Evolutionary conservation across 1,140 invertebrate species (phyloP), one percentile per base, ranked within the genome.

Genomic region (Drosophila willistoni): DNA sequence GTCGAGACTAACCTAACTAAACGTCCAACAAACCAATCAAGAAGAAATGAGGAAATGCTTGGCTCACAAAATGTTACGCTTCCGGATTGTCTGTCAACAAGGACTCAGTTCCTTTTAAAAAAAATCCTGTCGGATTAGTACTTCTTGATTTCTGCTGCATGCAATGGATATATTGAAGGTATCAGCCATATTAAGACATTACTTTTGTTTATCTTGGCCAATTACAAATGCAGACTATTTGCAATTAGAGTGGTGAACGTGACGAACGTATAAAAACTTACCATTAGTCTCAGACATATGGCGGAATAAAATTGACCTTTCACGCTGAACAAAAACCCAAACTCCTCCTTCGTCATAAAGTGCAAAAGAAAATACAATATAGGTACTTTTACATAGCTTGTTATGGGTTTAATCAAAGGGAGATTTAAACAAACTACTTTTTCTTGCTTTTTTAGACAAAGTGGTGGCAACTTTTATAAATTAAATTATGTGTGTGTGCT

Each of bases 401-500:
- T 86, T 86, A 86, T 86, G 59, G 79, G 62, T 83, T 86, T 86
- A 86, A 86, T 86, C 85, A 86, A 47, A 72, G 55, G 83, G 84
- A 83, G 83, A 86, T 86, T 86, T 86, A 86, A 86, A 89, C 76
- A 83, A 71, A 73, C 57, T 61, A 73, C 9, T 19, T 54, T 33
- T 39, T 7, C 2, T 22, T 12, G 33, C 25, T 25, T 68, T 61
- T 63, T 79, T 57, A 59, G 68, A 79, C 66, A 68, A 79, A 79
- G 66, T 79, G 76, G 62, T 63, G 70, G 61, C 57, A 71, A 68
- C 36, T 82, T 60, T 79, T 71, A 76, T 59, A 69, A 82, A 47
- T 70, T 51, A 22, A 47, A 12, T 61, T 51, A 34, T 62, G 44
- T 63, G 63, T 61, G 66, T 64, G 42, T 29, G 44, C 14, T 44